Base-by-base conservation (phyloP, 2,113 vertebrate genomes). In the Myocastor coypus region DNA sequence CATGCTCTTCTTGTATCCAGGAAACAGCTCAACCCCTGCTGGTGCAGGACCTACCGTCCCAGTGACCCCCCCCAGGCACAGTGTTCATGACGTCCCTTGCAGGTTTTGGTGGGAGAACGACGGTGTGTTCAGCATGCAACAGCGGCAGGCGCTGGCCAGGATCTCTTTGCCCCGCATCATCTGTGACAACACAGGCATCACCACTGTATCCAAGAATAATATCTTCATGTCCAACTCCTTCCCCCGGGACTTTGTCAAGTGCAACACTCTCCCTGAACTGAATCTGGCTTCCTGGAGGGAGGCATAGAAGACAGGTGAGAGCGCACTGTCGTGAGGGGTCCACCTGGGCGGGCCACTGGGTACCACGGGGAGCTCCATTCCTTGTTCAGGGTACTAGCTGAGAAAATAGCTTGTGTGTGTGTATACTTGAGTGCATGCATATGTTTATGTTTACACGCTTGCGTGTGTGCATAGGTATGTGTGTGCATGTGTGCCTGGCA, bases 61-160 rank as follows among this genome's bases (percentile, higher is more conserved):
- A 30, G 91, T 34, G 34, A 16, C 14, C 37, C 75, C 37, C 75
- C 90, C 55, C 55, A 57, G 55, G 55, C n/a, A 20, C 10, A 2
- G 2, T 12, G 59, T 32, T 61, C 0, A 0, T 0, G 57, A 37
- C 93, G 17, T 92, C 37, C 17, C 3, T 0, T 19, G 77, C 92
- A 95, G 99, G 98, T 99, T 99, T 96, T 99, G 99, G 99, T 99
- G 99, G 99, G 97, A 99, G 97, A 98, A 96, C n/a, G 85, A 97
- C 0, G 98, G 96, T 0, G 98, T 99, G 87, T 99, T 99, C 98
- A 99, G 98, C 92, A 59, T 7, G 1, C 19, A 83, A 68, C 99
- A 99, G 97, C 97, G 95, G 96, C 90, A 30, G 73, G 97, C 98
- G 11, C 98, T 99, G 82, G 97, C 95, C 24, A 80, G 4, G 5